A percentile compares a stretch with the other conserved stretches of the same genome.
These are phyloP conservation scores for Neoaliturus tenellus DNA, from an alignment of 2,888 invertebrate species.

Conservation along the genomic window DNA sequence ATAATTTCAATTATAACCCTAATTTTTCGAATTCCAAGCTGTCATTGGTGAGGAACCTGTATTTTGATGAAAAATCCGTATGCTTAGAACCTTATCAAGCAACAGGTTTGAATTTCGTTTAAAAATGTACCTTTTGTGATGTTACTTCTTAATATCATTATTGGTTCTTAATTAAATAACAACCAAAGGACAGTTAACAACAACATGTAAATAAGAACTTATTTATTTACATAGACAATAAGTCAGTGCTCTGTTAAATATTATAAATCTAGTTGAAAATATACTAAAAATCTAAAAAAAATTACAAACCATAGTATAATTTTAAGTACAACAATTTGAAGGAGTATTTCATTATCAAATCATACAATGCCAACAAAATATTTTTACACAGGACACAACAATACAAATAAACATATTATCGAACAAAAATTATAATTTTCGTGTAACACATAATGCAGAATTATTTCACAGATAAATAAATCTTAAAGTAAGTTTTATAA, in stretches of 20 bases:
- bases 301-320: background rate
- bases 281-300: background rate
- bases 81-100: no score
- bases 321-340: background rate
- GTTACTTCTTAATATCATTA: no score
- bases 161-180: no score
- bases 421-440: background rate
- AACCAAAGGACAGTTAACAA: no score
- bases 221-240: slow-evolving; percentile 48
- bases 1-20: no score
- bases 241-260: slow-evolving; percentile 40
- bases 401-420: background rate
- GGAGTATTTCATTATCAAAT: background rate
- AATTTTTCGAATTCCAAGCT: no score
- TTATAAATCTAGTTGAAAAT: background rate
- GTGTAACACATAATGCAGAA: background rate
- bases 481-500: background rate
- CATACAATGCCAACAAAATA: background rate
- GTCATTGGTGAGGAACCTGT: no score
- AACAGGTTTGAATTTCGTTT: no score
- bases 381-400: background rate
- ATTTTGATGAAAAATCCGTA: no score
- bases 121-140: no score
- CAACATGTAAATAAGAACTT: slow-evolving; percentile 25
- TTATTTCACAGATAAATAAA: background rate